These are phyloP conservation scores for Rhopalosiphum padi DNA, from an alignment of 1,140 invertebrate species.

Conservation along the genomic window DNA sequence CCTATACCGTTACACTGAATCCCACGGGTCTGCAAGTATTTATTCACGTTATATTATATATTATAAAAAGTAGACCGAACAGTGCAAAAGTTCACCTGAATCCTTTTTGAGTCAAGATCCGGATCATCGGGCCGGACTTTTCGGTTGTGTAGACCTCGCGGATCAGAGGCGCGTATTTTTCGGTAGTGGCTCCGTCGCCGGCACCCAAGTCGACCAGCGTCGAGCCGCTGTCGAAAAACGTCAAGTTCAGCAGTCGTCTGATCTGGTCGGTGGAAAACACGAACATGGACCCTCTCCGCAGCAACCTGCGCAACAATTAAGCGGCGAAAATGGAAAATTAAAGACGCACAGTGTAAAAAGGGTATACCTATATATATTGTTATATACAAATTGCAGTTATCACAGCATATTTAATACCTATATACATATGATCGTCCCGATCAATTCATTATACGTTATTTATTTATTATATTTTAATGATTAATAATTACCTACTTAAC, in stretches of 20 bases:
- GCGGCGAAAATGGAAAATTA: constrained; percentile 58
- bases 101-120: constrained; percentile 73
- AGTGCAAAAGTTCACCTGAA: constrained; percentile 69
- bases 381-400: no score
- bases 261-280: constrained; percentile 84
- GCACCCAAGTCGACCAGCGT: constrained; percentile 85
- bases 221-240: constrained; percentile 64
- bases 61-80: not conserved
- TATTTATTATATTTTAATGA: no score
- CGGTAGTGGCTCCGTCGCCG: constrained; percentile 88
- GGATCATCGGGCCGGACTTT: constrained; percentile 83
- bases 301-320: constrained; percentile 70
- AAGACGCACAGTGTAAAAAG: not conserved
- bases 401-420: no score
- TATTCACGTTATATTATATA: not conserved
- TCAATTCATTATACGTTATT: no score
- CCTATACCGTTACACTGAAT: not conserved
- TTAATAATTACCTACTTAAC: no score
- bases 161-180: constrained; percentile 76
- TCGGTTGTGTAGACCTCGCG: constrained; percentile 82
- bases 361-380: not conserved
- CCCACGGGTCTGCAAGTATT: not conserved
- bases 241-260: constrained; percentile 68
- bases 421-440: no score
- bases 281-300: constrained; percentile 91